These are phyloP conservation scores for Acanthurus tractus DNA, from an alignment of 2,797 vertebrate species.

Conservation along the genomic window DNA sequence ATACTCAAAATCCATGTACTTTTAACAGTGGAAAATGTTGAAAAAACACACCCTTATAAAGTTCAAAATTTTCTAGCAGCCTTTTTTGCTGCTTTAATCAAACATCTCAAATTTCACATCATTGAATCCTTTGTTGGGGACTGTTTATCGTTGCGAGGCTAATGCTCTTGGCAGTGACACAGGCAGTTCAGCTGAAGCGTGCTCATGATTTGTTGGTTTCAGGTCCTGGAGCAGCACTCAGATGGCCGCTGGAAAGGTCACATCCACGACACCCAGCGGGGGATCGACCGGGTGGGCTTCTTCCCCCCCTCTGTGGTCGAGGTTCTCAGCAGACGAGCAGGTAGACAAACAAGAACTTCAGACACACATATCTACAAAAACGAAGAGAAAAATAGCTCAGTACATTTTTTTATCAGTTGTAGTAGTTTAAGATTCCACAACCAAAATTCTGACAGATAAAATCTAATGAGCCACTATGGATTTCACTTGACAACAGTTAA, in stretches of 20 bases:
- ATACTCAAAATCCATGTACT: constrained; percentile 13
- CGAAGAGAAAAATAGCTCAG: no score
- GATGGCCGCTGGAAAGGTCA: constrained; percentile 95
- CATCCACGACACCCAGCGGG: constrained; percentile 90
- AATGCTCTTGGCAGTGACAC: background rate
- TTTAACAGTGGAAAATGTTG: constrained; percentile 26
- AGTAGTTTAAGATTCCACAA: no score
- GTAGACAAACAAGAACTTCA: constrained; percentile 64
- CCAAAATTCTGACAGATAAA: no score
- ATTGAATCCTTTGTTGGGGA: background rate
- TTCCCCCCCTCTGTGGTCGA: constrained; percentile 94
- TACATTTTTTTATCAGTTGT: background rate
- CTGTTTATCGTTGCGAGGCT: background rate
- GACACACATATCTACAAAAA: background rate
- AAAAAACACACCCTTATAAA: background rate
- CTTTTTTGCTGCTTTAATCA: background rate
- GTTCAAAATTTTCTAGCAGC: background rate
- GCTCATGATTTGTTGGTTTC: constrained; percentile 38
- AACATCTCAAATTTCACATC: background rate
- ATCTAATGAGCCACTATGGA: no score
- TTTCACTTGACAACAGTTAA: no score
- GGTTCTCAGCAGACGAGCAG: constrained; percentile 92
- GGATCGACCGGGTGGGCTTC: constrained; percentile 92
- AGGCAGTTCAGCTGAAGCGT: constrained; percentile 9
- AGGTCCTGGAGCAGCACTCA: constrained; percentile 93